A percentile compares a stretch with the other conserved stretches of the same genome.
Evolutionary conservation across 2,888 invertebrate species (phyloP).

Genomic region (Pyrochroa serraticornis): DNA sequence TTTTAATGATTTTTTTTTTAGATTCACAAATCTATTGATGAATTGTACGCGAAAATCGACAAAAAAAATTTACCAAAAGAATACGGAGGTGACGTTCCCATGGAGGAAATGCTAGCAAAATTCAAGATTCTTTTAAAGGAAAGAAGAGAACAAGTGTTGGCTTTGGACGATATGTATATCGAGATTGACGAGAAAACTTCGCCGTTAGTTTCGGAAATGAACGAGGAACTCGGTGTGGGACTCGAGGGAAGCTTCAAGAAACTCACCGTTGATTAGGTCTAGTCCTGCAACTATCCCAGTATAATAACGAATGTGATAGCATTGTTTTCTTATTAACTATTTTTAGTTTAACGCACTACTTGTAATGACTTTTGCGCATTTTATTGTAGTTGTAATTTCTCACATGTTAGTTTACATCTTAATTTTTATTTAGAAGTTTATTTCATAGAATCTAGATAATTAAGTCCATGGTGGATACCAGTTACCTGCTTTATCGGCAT

Average conservation of each 20-base stretch:
- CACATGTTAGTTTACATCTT: background rate
- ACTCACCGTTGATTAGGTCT: constrained; percentile 75
- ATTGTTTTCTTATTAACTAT: constrained; percentile 4
- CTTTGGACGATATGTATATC: constrained; percentile 79
- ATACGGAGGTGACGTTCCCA: constrained; percentile 84
- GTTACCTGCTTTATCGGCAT: constrained; percentile 25
- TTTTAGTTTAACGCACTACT: too few species aligned
- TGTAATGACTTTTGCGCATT: too few species aligned
- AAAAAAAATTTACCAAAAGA: constrained; percentile 82
- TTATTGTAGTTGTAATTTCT: too few species aligned
- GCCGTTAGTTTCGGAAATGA: constrained; percentile 58
- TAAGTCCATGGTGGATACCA: constrained; percentile 31
- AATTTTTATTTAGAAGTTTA: constrained; percentile 1
- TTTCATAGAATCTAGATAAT: constrained; percentile 10
- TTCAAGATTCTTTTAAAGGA: constrained; percentile 70
- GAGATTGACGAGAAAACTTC: constrained; percentile 64
- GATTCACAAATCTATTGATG: constrained; percentile 77
- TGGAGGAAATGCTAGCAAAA: constrained; percentile 80
- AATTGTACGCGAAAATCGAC: constrained; percentile 74
- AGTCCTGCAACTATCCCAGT: too few species aligned
- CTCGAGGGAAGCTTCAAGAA: constrained; percentile 85
- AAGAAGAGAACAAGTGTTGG: constrained; percentile 69
- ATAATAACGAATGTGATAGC: constrained; percentile 16
- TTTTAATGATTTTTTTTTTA: constrained; percentile 47
- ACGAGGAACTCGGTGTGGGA: constrained; percentile 73